Conservation (phyloP, 2,113 vertebrate genomes). For the Romanogobio albipinnatus region DNA sequence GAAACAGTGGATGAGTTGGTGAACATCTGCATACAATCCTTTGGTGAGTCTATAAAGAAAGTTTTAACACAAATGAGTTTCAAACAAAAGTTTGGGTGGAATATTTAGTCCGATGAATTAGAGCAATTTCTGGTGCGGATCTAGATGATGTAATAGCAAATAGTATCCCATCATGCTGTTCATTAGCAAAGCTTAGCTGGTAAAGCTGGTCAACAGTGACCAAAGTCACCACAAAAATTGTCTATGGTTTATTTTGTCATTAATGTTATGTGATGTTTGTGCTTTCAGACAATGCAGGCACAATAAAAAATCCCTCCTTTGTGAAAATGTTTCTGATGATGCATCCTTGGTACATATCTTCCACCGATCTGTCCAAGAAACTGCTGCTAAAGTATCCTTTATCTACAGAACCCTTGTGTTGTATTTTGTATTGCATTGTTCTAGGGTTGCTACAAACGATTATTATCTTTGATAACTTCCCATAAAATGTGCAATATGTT, state of each 20-base stretch:
- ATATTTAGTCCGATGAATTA: not conserved
- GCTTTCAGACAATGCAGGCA: constrained; percentile 80
- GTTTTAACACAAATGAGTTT: not conserved
- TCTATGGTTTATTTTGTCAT: not conserved
- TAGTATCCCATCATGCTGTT: not conserved
- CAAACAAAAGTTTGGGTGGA: not conserved
- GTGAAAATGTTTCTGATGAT: constrained; percentile 92
- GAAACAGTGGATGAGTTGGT: constrained; percentile 86
- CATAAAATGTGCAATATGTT: not conserved
- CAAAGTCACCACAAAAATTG: not conserved
- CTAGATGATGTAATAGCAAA: not conserved
- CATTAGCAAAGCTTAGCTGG: not conserved
- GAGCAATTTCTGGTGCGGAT: not conserved
- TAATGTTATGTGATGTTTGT: constrained; percentile 11
- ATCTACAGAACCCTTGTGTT: too few relatives aligned
- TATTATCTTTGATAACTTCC: not conserved
- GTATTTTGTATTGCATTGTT: not conserved
- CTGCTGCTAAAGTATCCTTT: constrained; percentile 88
- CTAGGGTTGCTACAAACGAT: too few relatives aligned
- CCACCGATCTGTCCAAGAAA: constrained; percentile 84
- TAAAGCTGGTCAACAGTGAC: not conserved
- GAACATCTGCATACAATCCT: constrained; percentile 82
- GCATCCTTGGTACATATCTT: constrained; percentile 92
- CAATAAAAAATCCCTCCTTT: constrained; percentile 77
- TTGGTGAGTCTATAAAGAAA: constrained; percentile 73